Percentiles rank a stretch among this genome's conserved stretches.
These are phyloP conservation scores for Hippoglossus hippoglossus DNA, from an alignment of 2,797 vertebrate genomes.

Conservation along the genomic window DNA sequence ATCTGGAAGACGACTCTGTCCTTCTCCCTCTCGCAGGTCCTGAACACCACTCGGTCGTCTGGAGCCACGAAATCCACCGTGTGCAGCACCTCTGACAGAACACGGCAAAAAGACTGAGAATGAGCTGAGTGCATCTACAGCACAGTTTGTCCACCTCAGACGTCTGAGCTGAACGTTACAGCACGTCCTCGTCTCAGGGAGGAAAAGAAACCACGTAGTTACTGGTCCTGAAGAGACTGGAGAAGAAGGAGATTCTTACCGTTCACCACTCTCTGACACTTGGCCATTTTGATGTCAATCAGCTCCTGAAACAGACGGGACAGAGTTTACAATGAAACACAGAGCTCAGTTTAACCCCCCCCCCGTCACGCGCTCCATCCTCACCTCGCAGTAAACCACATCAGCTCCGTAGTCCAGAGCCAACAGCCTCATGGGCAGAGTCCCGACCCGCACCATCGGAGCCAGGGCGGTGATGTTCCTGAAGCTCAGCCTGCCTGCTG, in stretches of 20 bases:
- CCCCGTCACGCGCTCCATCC: slow-evolving; percentile 13
- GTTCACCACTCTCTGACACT: slow-evolving; percentile 91
- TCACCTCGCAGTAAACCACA: slow-evolving; percentile 96
- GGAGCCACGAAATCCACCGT: slow-evolving; percentile 95
- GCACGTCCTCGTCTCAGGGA: no score
- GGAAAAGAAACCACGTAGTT: no score
- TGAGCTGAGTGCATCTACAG: no score
- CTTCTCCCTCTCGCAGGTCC: slow-evolving; percentile 91
- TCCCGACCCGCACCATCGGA: slow-evolving; percentile 96
- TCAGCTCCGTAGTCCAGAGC: slow-evolving; percentile 96
- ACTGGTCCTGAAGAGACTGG: neutral
- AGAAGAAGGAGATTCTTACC: slow-evolving; percentile 75
- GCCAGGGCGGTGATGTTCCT: slow-evolving; percentile 88
- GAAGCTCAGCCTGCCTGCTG: slow-evolving; percentile 84
- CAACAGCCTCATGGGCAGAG: slow-evolving; percentile 94
- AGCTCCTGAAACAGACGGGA: slow-evolving; percentile 85
- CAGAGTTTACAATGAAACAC: slow-evolving; percentile 12
- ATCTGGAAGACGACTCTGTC: slow-evolving; percentile 93
- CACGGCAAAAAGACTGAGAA: neutral
- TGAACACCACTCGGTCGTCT: slow-evolving; percentile 94
- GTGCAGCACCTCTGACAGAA: slow-evolving; percentile 79
- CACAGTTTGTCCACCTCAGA: no score
- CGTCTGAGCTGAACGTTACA: no score
- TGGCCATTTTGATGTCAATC: slow-evolving; percentile 96
- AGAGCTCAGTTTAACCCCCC: neutral